Base-by-base conservation (phyloP, 2,113 vertebrate species). In the Neotragus moschatus region DNA sequence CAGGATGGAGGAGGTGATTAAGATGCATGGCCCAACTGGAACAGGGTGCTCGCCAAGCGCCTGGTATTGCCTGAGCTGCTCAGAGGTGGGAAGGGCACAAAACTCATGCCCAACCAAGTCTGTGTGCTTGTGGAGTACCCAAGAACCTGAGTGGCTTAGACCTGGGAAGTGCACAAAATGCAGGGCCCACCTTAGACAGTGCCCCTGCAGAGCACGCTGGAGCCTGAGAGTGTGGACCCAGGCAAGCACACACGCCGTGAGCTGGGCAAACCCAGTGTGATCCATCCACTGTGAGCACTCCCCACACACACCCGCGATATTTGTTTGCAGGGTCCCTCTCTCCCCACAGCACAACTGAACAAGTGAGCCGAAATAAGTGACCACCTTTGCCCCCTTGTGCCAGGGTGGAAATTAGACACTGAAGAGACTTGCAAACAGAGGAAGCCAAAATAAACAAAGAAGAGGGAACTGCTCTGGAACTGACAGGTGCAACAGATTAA, bases 41-140 rank as follows among this genome's bases (percentile, higher is more conserved):
- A 10, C 33, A 66, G 61, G 33, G 33, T n/a, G 61, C 33, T 9
- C 0, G 0, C 61, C 16, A n/a, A 66, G 16, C 0, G 0, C 61
- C 61, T 66, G 61, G 61, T n/a, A 0, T n/a, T n/a, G 16, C 16
- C 16, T 19, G 61, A n/a, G 33, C 33, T 66, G 61, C 61, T n/a
- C 33, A n/a, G 61, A 19, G 16, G 33, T n/a, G 7, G 33, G 61
- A 19, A 66, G 61, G 33, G 61, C 16, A 66, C 7, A 0, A 66
- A 66, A 66, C 1, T 0, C 1, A 19, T n/a, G 61, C 16, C 61
- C 61, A 66, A n/a, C 16, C 1, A 0, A 66, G 33, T 66, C 33
- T 66, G 8, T 66, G 16, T 33, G 33, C 33, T n/a, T 66, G 16
- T 0, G 0, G 33, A n/a, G 8, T 36, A 36, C 63, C 33, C 2